Base-by-base conservation (phyloP, 2,113 vertebrate species). In the Scomber colias region DNA sequence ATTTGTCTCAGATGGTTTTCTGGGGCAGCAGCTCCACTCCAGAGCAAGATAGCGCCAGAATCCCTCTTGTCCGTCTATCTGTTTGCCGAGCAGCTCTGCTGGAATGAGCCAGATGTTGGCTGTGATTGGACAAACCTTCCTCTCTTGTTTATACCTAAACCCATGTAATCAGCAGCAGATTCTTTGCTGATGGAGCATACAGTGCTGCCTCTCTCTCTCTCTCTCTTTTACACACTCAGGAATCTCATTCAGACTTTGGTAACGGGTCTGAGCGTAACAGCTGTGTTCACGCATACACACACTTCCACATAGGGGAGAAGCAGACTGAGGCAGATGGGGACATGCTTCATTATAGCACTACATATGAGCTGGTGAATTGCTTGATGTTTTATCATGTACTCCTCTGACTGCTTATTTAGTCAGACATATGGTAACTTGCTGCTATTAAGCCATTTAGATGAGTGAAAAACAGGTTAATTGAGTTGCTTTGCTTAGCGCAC, bases 351-450 rank as follows among this genome's bases (percentile, higher is more conserved):
- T 91, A 90, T 86, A 84, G 73, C 21, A 11, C 31, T 89, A 83
- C 75, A 85, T 87, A 85, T 81, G 79, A 91, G 82, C n/a, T 63
- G 77, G 57, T 91, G 86, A 91, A 91, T 89, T 66, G 72, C 85
- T 89, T 80, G 79, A 89, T 90, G 87, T 89, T 89, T 90, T 86
- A 82, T 84, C 84, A 62, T 87, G 85, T 89, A 57, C 77, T 74
- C 59, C 51, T 91, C 81, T 77, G 78, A 91, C 87, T 92, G 83
- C 89, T 90, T 89, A 90, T 93, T 92, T 91, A 91, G 87, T 82
- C 75, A 72, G 84, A 86, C 89, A 87, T 92, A 89, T 92, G 89
- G 84, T 55, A 82, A 85, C 82, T 85, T 48, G 1, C 60, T 46
- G 82, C 86, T 77, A 77, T 87, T 89, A 90, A 77, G 73, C 80